phyloP scores from a whole-genome alignment of 2,888 invertebrate genomes.

The Caenorhabditis macrosperma region DNA sequence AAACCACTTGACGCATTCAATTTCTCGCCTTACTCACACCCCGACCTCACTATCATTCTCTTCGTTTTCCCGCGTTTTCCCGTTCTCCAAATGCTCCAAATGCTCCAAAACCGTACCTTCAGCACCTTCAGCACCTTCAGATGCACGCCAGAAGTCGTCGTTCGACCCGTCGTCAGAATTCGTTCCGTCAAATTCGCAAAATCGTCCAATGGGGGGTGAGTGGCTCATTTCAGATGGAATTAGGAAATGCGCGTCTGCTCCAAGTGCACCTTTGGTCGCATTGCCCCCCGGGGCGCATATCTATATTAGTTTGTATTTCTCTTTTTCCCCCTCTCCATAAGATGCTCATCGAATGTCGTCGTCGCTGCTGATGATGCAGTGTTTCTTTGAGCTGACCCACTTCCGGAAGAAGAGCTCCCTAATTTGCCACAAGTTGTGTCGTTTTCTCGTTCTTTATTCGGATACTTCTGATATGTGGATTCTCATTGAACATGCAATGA shows the following conservation, averaged over 20 bases:
- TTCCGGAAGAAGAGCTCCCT: no score
- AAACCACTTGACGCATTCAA: constrained; percentile 40
- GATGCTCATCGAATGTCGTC: no score
- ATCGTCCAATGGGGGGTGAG: constrained; percentile 60
- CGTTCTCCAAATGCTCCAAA: no score
- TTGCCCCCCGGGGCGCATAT: constrained; percentile 24
- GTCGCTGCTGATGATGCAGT: background rate
- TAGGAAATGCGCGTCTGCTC: no score
- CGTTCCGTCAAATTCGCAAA: constrained; percentile 58
- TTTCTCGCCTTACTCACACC: background rate
- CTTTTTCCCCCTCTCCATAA: background rate
- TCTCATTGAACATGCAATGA: no score
- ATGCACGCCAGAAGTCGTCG: constrained; percentile 51
- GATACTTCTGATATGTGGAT: constrained; percentile 3
- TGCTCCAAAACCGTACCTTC: background rate
- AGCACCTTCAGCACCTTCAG: background rate
- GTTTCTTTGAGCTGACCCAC: background rate
- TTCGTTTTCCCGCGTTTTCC: background rate
- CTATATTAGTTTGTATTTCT: constrained; percentile 11
- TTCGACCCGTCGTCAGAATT: constrained; percentile 46
- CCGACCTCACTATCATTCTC: background rate
- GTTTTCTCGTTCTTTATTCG: no score
- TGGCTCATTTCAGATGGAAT: constrained; percentile 12
- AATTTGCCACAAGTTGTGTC: no score
- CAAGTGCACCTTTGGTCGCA: constrained; percentile 1